phyloP scores from a whole-genome alignment of 2,113 vertebrate genomes.

The Sylvietta virens region DNA sequence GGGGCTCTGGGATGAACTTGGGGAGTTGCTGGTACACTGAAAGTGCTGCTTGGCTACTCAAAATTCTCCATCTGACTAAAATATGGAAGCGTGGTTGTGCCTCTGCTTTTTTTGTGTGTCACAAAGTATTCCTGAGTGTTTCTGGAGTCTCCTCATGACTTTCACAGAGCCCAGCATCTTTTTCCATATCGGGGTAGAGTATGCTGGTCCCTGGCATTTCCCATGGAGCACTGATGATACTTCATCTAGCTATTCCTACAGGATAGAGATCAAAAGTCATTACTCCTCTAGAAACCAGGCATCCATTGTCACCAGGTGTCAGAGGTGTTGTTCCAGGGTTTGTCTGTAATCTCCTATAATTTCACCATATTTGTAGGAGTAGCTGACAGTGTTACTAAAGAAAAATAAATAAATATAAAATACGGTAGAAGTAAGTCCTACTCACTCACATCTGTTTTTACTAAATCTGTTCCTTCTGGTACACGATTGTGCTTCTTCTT shows the following conservation, averaged over 20 bases:
- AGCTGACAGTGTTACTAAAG: not conserved
- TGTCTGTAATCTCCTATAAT: not conserved
- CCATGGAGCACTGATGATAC: not conserved
- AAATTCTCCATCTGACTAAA: not conserved
- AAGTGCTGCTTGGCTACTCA: not conserved
- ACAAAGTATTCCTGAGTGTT: not conserved
- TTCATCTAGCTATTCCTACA: conserved; percentile 13
- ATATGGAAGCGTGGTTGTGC: rapidly evolving
- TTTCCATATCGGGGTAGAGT: not conserved
- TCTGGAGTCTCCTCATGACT: not conserved
- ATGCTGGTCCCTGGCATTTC: not conserved
- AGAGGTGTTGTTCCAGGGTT: not conserved
- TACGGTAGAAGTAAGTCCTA: not conserved
- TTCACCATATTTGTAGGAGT: not conserved
- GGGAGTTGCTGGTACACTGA: not conserved
- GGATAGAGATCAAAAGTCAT: not conserved
- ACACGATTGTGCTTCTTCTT: not conserved
- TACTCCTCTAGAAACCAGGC: not conserved
- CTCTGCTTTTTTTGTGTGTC: not conserved
- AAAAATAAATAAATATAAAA: not conserved
- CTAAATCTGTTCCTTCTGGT: not conserved
- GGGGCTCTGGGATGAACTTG: not conserved
- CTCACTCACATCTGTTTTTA: not conserved
- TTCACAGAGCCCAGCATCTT: not conserved
- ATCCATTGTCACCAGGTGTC: not conserved